A percentile compares a stretch with the other conserved stretches of the same genome.
phyloP scores from a whole-genome alignment of 2,113 vertebrate genomes.

The Lophius piscatorius region DNA sequence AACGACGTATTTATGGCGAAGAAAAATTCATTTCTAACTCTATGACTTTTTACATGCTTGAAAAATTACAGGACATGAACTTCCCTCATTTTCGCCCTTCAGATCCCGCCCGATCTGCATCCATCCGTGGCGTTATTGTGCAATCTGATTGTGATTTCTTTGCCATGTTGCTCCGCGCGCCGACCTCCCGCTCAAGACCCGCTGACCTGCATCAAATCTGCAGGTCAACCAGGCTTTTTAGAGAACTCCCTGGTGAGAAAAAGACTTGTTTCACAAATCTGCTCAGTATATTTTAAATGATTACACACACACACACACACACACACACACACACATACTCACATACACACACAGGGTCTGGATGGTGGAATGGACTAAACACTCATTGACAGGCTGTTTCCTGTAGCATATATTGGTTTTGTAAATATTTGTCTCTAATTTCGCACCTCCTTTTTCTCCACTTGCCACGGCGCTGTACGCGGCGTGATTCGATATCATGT shows the following conservation, averaged over 20 bases:
- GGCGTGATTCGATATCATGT: constrained; percentile 83
- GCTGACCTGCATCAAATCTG: constrained; percentile 92
- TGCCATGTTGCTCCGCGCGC: constrained; percentile 84
- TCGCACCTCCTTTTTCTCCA: constrained; percentile 68
- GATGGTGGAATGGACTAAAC: constrained; percentile 91
- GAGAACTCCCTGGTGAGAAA: constrained; percentile 87
- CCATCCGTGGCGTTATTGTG: constrained; percentile 63
- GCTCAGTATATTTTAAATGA: constrained; percentile 91
- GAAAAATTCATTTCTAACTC: too few species aligned
- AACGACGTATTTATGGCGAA: too few species aligned
- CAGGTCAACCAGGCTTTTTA: constrained; percentile 88
- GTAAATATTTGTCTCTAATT: constrained; percentile 97
- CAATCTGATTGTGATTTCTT: constrained; percentile 86
- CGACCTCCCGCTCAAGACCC: constrained; percentile 85
- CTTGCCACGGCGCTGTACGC: constrained; percentile 79
- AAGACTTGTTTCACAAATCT: constrained; percentile 91
- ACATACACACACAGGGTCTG: too few species aligned
- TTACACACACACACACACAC: too few species aligned
- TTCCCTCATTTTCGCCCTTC: constrained; percentile 30
- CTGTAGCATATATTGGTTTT: constrained; percentile 88
- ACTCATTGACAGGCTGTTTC: constrained; percentile 92
- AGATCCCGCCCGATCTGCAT: constrained; percentile 55
- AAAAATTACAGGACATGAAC: constrained; percentile 47
- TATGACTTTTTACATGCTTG: constrained; percentile 51
- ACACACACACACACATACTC: too few species aligned